These are phyloP conservation scores for Pentamera pediparva DNA, from an alignment of 53 echinoderm and acorn worm genomes.

Conservation along the genomic window DNA sequence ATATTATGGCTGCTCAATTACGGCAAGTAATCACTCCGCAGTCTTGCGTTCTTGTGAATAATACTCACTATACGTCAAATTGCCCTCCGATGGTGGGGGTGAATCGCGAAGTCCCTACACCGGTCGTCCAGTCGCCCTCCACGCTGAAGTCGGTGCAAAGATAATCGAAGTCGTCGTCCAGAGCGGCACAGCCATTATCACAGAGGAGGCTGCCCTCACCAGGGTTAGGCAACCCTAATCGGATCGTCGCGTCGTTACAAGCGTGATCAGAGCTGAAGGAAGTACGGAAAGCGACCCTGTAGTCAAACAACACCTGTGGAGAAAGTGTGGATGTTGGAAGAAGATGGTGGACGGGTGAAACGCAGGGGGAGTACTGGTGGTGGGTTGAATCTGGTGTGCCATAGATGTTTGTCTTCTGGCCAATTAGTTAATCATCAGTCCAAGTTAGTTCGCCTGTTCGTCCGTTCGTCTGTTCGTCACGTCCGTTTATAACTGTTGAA, in stretches of 20 bases:
- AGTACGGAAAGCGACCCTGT: slow-evolving; percentile 13
- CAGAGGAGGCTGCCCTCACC: neutral
- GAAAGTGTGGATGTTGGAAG: too few species aligned
- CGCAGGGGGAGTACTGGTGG: too few species aligned
- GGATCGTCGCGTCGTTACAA: neutral
- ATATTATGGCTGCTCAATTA: too few species aligned
- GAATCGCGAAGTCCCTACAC: neutral
- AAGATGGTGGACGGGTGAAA: too few species aligned
- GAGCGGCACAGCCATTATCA: neutral
- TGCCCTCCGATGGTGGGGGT: neutral
- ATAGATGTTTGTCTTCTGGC: too few species aligned
- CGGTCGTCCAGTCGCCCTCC: slow-evolving; percentile 13
- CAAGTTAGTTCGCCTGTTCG: too few species aligned
- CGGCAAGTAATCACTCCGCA: too few species aligned
- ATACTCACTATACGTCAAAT: slow-evolving; percentile 11
- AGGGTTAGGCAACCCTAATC: neutral
- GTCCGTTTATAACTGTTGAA: too few species aligned
- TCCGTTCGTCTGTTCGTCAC: too few species aligned
- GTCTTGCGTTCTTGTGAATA: too few species aligned
- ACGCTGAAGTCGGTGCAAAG: slow-evolving; percentile 2
- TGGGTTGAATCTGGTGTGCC: too few species aligned
- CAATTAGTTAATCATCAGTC: too few species aligned
- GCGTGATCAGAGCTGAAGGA: neutral
- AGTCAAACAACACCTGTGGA: neutral
- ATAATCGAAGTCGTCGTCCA: slow-evolving; percentile 8